Conservation (phyloP, 2,113 vertebrate species). For the Albula glossodonta region DNA sequence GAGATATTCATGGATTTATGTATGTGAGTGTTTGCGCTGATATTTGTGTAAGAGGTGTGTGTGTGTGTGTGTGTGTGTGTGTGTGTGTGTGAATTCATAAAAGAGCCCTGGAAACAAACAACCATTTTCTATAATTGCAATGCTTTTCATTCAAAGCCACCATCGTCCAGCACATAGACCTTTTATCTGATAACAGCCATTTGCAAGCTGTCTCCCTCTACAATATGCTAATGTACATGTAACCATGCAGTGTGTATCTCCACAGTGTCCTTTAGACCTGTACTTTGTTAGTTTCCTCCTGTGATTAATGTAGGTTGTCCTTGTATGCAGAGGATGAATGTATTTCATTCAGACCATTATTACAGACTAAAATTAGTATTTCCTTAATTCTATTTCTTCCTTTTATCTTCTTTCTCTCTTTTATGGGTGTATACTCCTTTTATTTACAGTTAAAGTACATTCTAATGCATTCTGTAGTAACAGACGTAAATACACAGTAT, state of each 20-base stretch:
- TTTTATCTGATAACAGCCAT: neutral
- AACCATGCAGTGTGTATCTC: neutral
- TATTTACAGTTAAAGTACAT: neutral
- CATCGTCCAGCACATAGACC: neutral
- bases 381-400: neutral
- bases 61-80: neutral
- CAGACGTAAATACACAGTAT: neutral
- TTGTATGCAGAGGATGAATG: neutral
- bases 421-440: neutral
- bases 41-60: neutral
- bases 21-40: neutral
- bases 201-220: neutral
- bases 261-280: neutral
- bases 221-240: neutral
- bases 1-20: no score
- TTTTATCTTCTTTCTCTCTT: neutral
- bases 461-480: neutral
- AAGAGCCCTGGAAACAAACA: neutral
- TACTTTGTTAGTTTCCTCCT: neutral
- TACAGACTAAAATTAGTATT: no score
- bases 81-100: neutral
- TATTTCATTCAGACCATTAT: neutral
- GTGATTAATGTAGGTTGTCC: neutral
- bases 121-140: neutral
- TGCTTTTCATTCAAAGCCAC: neutral